Evolutionary conservation across 2,797 vertebrate species (phyloP).

Genomic region (Hoplostethus atlanticus): DNA sequence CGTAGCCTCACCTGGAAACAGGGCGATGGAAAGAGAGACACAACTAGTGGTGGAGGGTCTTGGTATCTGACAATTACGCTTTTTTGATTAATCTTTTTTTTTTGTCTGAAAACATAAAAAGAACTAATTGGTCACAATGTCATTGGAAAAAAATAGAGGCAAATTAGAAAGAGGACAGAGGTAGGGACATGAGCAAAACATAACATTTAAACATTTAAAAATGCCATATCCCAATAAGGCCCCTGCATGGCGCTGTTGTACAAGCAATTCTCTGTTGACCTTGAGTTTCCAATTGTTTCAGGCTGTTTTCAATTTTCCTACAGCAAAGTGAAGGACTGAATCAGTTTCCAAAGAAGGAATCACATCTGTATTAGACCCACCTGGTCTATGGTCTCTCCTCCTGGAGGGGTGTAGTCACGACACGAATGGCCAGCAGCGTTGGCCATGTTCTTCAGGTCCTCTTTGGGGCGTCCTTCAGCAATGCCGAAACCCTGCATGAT

Average conservation of each 20-base stretch:
- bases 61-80: too few species aligned
- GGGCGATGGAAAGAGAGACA: too few species aligned
- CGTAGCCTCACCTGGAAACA: constrained; percentile 88
- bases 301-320: background rate
- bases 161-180: too few species aligned
- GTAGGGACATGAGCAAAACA: too few species aligned
- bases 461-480: constrained; percentile 90
- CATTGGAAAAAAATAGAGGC: too few species aligned
- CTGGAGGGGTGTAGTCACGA: constrained; percentile 90
- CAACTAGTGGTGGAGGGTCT: too few species aligned
- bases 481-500: constrained; percentile 89
- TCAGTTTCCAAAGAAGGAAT: background rate
- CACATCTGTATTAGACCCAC: constrained; percentile 72
- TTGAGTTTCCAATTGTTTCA: background rate
- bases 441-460: constrained; percentile 92
- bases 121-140: too few species aligned
- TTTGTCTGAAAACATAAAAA: background rate
- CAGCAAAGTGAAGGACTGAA: background rate
- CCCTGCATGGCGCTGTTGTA: constrained; percentile 52
- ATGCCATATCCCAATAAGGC: constrained; percentile 7
- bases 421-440: constrained; percentile 90
- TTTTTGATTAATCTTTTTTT: background rate
- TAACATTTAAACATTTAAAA: background rate
- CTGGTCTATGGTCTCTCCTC: constrained; percentile 93
- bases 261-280: constrained; percentile 19